These are phyloP conservation scores for Silurus glanis DNA, from an alignment of 2,113 vertebrate species.

Conservation along the genomic window DNA sequence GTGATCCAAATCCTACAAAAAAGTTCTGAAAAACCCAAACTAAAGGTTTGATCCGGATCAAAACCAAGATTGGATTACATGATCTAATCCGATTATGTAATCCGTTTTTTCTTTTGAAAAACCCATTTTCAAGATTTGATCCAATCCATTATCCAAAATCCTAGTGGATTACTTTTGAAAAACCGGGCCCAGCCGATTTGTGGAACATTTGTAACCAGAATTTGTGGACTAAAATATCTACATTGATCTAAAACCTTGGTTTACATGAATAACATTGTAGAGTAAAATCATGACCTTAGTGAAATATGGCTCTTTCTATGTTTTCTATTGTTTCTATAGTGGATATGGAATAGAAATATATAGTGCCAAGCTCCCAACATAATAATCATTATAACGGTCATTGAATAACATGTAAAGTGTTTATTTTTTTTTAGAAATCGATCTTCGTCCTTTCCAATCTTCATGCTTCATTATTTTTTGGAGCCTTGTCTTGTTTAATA, in stretches of 20 bases:
- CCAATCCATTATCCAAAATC: too few species aligned
- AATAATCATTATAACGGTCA: not conserved
- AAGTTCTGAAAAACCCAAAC: too few species aligned
- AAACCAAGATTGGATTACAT: too few species aligned
- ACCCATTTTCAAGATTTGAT: too few species aligned
- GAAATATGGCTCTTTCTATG: not conserved
- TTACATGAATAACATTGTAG: not conserved
- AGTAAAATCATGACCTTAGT: not conserved
- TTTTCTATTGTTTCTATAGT: not conserved
- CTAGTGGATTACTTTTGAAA: too few species aligned
- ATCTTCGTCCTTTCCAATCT: not conserved
- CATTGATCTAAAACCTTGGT: not conserved
- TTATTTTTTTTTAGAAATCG: not conserved
- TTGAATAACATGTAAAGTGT: not conserved
- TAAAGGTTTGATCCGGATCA: too few species aligned
- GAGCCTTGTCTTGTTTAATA: not conserved
- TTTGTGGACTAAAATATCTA: not conserved
- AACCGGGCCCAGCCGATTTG: too few species aligned
- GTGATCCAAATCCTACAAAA: too few species aligned
- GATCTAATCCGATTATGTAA: too few species aligned
- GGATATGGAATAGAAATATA: not conserved
- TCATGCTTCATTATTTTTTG: not conserved
- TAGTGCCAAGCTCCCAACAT: too few species aligned
- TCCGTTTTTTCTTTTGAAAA: too few species aligned
- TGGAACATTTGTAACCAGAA: not conserved